These are phyloP conservation scores for Montipora capricornis DNA, from an alignment of 64 coral and sea anemone species.

Conservation along the genomic window DNA sequence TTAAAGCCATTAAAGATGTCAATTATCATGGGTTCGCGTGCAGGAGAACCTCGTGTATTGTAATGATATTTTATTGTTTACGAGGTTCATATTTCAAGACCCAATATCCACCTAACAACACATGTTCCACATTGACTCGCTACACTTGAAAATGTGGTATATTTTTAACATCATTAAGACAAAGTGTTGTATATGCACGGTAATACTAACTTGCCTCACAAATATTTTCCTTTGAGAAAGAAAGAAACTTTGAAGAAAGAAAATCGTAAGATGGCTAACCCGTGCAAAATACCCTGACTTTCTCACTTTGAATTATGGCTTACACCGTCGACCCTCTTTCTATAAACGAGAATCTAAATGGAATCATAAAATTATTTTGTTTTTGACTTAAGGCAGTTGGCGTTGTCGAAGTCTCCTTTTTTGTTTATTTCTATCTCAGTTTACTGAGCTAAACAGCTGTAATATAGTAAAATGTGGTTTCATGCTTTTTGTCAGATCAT, in stretches of 20 bases:
- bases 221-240: not conserved
- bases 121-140: not conserved
- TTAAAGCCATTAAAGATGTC: conserved; percentile 28
- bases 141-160: not conserved
- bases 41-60: not conserved
- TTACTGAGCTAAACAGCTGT: not conserved
- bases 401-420: not conserved
- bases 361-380: not conserved
- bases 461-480: not conserved
- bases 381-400: not conserved
- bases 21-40: conserved; percentile 27
- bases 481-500: not conserved
- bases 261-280: too few relatives aligned
- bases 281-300: too few relatives aligned
- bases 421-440: not conserved
- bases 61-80: conserved; percentile 19
- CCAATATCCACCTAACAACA: conserved; percentile 18
- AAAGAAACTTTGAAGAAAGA: too few relatives aligned
- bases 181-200: not conserved
- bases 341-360: not conserved
- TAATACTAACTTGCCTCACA: not conserved
- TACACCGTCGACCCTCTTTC: not conserved
- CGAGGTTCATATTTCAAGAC: not conserved
- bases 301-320: too few relatives aligned
- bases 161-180: not conserved